phyloP scores from a whole-genome alignment of 2,797 vertebrate genomes.

The Cyprinella venusta region DNA sequence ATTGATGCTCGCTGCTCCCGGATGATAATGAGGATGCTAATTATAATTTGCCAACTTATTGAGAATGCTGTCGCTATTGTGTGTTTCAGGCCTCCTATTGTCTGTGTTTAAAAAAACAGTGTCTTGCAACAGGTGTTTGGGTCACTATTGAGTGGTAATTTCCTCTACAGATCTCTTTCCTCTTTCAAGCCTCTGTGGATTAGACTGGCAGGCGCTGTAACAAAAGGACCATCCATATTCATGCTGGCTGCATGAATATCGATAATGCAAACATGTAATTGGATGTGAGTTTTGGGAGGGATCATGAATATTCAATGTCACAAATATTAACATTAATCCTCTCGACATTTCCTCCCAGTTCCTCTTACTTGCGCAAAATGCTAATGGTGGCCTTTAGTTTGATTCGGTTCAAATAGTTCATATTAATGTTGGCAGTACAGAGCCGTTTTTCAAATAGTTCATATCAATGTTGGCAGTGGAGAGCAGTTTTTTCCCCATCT shows the following conservation, averaged over 20 bases:
- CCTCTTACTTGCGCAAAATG: conserved; percentile 51
- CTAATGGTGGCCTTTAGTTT: conserved; percentile 67
- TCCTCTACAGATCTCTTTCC: conserved; percentile 10
- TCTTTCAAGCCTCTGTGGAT: conserved; percentile 8
- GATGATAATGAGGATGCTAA: conserved; percentile 42
- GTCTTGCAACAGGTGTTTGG: conserved; percentile 48
- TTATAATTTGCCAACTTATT: conserved; percentile 41
- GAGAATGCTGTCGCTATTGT: conserved; percentile 36
- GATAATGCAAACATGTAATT: conserved; percentile 80
- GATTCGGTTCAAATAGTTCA: conserved; percentile 58
- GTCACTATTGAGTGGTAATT: conserved; percentile 47
- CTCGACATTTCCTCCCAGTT: conserved; percentile 59
- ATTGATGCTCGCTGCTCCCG: conserved; percentile 31
- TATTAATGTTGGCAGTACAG: conserved; percentile 53
- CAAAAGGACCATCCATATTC: conserved; percentile 77
- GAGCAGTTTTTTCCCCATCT: conserved; percentile 52
- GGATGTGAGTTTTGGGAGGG: conserved; percentile 72
- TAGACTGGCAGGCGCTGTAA: conserved; percentile 61
- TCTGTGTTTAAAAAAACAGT: neutral
- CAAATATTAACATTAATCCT: conserved; percentile 69
- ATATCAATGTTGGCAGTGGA: conserved; percentile 53
- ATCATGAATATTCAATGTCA: conserved; percentile 76
- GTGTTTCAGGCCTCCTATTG: conserved; percentile 15
- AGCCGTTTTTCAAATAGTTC: conserved; percentile 59
- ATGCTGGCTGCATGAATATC: conserved; percentile 72